Base-by-base conservation (phyloP, 2,797 vertebrate genomes). In the Distichodus sexfasciatus region DNA sequence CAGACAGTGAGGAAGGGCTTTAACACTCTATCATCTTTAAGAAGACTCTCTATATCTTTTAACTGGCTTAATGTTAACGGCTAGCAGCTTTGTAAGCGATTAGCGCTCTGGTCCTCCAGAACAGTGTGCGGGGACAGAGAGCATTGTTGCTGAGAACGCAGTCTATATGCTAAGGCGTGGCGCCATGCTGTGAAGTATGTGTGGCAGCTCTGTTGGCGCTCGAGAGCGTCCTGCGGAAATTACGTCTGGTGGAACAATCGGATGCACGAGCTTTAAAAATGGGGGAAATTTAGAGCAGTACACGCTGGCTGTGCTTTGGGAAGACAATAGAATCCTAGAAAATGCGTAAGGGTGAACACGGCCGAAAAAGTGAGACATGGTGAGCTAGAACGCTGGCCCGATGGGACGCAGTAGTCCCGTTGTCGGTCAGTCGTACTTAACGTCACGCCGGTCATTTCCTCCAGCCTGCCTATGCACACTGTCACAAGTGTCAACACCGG, bases 401-500 rank as follows among this genome's bases (percentile, higher is more conserved):
- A 53, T 70, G 29, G 54, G 15, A 28, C 54, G 36, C 58, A 63
- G 48, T 47, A 44, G 47, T 36, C 28, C 59, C 28, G 59, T 47
- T 66, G 36, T 11, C 61, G 35, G 28, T 72, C 36, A 59, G 57
- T 65, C 38, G 21, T 68, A 15, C 60, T 75, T 61, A 40, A 66
- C 66, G 66, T 66, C 47, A 53, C 54, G 54, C 53, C 44, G 66
- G 57, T 75, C 23, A 57, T 71, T 76, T 64, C 66, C 66, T 65
- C 35, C 73, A 64, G 59, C 58, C 54, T 54, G 43, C 53, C 24
- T 54, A 43, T 51, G 61, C 61, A 31, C 65, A 9, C 47, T 67
- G 72, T 71, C 75, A 77, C 80, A 81, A 23, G 61, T 66, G 65
- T 81, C 84, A 83, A 87, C 86, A 86, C 84, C 72, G 84, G 79